Percentiles rank a stretch among this genome's conserved stretches.
Conservation (phyloP, 1,140 invertebrate genomes). For the Euwallacea similis region DNA sequence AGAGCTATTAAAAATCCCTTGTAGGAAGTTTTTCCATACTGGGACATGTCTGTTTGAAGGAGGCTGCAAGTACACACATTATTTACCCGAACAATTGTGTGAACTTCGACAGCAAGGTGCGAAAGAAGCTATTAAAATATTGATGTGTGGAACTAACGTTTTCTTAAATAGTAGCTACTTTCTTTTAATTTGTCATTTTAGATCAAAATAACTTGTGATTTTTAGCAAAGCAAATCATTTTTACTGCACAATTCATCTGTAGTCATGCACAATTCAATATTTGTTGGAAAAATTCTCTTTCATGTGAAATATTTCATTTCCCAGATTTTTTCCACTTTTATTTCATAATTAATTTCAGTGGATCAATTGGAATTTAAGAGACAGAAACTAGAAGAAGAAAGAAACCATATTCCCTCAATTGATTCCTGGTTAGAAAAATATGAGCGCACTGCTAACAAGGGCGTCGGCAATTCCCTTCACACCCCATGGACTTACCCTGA, state of each 20-base stretch:
- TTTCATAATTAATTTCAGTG: conserved; percentile 42
- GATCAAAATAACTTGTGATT: not conserved
- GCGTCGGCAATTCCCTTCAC: conserved; percentile 50
- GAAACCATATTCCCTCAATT: conserved; percentile 51
- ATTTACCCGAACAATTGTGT: conserved; percentile 60
- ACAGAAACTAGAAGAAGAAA: conserved; percentile 39
- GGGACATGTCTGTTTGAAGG: conserved; percentile 65
- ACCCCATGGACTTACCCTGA: conserved; percentile 60
- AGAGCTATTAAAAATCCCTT: conserved; percentile 62
- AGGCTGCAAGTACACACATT: conserved; percentile 67
- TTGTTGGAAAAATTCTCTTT: too few species aligned
- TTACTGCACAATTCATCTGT: not conserved
- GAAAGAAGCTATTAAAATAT: too few species aligned
- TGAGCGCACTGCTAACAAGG: conserved; percentile 50
- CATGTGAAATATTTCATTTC: too few species aligned
- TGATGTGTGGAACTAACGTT: too few species aligned
- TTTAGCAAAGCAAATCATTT: not conserved
- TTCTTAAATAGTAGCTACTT: too few species aligned
- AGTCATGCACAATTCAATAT: too few species aligned
- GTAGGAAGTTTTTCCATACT: conserved; percentile 57
- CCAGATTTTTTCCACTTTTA: too few species aligned
- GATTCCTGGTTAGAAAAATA: conserved; percentile 56
- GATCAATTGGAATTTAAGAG: conserved; percentile 43
- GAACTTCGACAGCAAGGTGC: conserved; percentile 59
- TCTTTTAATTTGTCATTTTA: not conserved